Conservation (phyloP, 2,797 vertebrate species). For the Enteromius argenteus region DNA sequence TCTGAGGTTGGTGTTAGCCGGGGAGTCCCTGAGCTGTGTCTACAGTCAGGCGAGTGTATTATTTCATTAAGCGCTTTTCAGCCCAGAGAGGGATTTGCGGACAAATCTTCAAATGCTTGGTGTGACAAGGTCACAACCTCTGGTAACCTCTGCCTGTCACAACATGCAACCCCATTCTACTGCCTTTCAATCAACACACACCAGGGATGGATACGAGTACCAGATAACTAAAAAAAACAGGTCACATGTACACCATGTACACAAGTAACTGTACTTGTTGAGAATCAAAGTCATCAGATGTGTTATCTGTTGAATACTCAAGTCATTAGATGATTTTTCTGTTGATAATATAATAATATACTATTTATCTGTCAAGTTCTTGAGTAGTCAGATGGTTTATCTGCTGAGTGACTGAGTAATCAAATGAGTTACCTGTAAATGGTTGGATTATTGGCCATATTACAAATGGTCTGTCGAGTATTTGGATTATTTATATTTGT, state of each 20-base stretch:
- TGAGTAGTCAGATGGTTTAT: neutral
- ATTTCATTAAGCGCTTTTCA: constrained; percentile 96
- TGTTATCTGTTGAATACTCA: neutral
- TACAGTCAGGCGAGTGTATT: constrained; percentile 80
- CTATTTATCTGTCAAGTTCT: neutral
- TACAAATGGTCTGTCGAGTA: neutral
- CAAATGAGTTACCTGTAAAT: neutral
- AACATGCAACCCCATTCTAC: constrained; percentile 57
- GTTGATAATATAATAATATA: neutral
- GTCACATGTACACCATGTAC: neutral
- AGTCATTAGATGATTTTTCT: neutral
- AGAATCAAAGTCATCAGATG: neutral
- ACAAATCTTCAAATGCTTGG: constrained; percentile 89
- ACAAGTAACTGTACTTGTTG: neutral
- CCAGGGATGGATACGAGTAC: neutral
- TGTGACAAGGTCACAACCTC: constrained; percentile 92
- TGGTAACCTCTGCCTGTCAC: constrained; percentile 80
- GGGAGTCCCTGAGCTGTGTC: constrained; percentile 31
- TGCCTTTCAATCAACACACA: constrained; percentile 28
- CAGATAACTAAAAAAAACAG: neutral
- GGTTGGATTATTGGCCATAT: neutral
- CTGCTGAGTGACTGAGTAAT: neutral
- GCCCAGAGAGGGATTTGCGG: constrained; percentile 83
- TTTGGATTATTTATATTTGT: neutral
- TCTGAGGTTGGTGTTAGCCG: neutral